phyloP scores from a whole-genome alignment of 2,888 invertebrate species.

The Zeuzera pyrina region DNA sequence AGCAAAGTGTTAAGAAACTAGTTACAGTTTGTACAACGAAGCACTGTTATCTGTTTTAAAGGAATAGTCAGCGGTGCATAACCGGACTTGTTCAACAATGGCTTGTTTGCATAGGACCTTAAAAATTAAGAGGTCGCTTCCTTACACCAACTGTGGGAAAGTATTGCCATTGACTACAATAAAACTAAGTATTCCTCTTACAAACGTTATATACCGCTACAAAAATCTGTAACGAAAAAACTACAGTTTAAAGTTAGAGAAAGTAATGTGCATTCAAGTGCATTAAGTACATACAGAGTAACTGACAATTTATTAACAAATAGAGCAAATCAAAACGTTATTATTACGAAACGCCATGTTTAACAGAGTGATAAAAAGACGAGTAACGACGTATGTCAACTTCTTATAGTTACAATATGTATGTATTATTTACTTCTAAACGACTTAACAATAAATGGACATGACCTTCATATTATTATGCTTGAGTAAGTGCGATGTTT shows the following conservation, averaged over 20 bases:
- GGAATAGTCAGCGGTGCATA: constrained; percentile 14
- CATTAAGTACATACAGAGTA: constrained; percentile 33
- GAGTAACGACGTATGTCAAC: background rate
- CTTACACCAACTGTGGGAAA: constrained; percentile 18
- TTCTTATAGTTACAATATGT: background rate
- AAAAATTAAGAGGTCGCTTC: constrained; percentile 15
- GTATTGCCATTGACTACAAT: constrained; percentile 8
- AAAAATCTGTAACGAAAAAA: background rate
- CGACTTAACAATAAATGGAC: constrained; percentile 37
- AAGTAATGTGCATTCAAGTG: constrained; percentile 40
- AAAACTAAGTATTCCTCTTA: constrained; percentile 13
- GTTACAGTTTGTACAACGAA: constrained; percentile 30
- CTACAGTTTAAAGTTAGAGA: constrained; percentile 13
- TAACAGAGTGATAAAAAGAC: background rate
- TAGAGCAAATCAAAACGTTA: constrained; percentile 43
- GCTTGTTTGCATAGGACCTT: constrained; percentile 21
- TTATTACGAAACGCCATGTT: background rate
- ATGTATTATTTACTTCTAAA: constrained; percentile 4
- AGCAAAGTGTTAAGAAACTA: constrained; percentile 29
- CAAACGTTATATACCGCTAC: constrained; percentile 16
- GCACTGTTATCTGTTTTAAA: constrained; percentile 18
- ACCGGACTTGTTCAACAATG: constrained; percentile 15
- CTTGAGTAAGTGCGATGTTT: constrained; percentile 30
- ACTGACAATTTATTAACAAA: constrained; percentile 43
- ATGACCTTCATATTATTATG: constrained; percentile 48